These are phyloP conservation scores for Eriocheir sinensis DNA, from an alignment of 1,140 invertebrate genomes.

Conservation along the genomic window DNA sequence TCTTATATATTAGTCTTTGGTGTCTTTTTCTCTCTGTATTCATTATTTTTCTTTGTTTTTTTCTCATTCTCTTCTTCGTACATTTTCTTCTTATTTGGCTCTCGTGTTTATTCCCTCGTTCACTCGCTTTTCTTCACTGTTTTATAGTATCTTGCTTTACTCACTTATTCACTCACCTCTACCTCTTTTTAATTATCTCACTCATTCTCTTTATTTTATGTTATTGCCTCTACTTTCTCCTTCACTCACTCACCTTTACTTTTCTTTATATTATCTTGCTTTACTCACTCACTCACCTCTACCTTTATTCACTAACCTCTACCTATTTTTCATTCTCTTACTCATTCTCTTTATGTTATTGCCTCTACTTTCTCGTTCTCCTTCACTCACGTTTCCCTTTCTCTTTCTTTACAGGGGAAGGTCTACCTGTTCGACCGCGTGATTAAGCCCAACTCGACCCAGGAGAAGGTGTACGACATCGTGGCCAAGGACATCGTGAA, in stretches of 20 bases:
- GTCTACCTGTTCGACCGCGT: conserved; percentile 99
- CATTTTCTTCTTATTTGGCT: background rate
- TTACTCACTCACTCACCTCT: background rate
- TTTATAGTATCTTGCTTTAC: background rate
- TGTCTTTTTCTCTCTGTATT: background rate
- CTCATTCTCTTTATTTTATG: background rate
- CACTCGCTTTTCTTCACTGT: background rate
- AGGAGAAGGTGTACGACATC: conserved; percentile 99
- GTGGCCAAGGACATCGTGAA: conserved; percentile 97
- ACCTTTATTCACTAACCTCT: background rate
- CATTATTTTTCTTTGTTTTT: background rate
- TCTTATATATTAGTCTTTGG: background rate
- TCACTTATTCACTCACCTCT: background rate
- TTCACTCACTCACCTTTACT: background rate
- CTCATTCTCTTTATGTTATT: background rate
- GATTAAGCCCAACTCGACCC: conserved; percentile 98
- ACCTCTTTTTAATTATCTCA: background rate
- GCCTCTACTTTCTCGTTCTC: background rate
- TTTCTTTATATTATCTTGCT: background rate
- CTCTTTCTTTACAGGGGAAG: conserved; percentile 90
- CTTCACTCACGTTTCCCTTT: background rate
- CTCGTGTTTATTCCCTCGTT: background rate
- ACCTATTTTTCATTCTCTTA: background rate
- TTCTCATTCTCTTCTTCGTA: background rate
- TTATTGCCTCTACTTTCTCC: background rate